Evolutionary conservation across 1,140 invertebrate genomes (phyloP).

Genomic region (Anastatus disparis): DNA sequence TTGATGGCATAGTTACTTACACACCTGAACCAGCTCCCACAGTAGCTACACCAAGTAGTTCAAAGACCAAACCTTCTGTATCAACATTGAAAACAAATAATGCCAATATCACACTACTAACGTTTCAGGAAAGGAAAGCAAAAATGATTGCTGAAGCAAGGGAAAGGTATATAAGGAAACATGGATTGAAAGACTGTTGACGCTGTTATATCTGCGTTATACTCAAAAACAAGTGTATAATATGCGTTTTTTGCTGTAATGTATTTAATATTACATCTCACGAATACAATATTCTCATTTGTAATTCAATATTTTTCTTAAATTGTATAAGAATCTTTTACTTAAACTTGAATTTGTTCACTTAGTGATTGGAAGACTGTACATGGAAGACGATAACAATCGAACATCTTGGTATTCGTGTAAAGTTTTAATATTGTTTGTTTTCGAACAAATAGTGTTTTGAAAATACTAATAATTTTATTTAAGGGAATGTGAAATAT

Average conservation of each 20-base stretch:
- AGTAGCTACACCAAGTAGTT: constrained; percentile 42
- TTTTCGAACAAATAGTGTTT: constrained; percentile 1
- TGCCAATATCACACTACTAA: constrained; percentile 70
- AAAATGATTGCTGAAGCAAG: constrained; percentile 82
- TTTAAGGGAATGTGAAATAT: constrained; percentile 27
- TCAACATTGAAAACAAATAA: constrained; percentile 72
- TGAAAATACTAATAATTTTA: constrained; percentile 12
- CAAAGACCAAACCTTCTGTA: constrained; percentile 61
- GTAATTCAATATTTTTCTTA: constrained; percentile 32
- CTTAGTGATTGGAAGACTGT: constrained; percentile 49
- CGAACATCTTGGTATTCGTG: constrained; percentile 9
- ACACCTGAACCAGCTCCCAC: constrained; percentile 68
- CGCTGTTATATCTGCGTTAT: constrained; percentile 46
- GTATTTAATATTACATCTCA: constrained; percentile 58
- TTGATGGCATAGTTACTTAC: constrained; percentile 78
- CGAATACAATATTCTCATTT: constrained; percentile 57
- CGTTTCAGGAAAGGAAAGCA: constrained; percentile 81
- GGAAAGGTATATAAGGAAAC: constrained; percentile 82
- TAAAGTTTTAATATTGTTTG: too few species aligned
- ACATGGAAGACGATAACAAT: constrained; percentile 51
- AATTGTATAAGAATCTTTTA: constrained; percentile 27
- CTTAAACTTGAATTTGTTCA: constrained; percentile 5
- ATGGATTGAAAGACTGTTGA: constrained; percentile 70
- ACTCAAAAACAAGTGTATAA: constrained; percentile 48
- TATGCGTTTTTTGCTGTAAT: constrained; percentile 52